Evolutionary conservation across 2,888 invertebrate genomes (phyloP).

Genomic region (Hydropsyche betteni): DNA sequence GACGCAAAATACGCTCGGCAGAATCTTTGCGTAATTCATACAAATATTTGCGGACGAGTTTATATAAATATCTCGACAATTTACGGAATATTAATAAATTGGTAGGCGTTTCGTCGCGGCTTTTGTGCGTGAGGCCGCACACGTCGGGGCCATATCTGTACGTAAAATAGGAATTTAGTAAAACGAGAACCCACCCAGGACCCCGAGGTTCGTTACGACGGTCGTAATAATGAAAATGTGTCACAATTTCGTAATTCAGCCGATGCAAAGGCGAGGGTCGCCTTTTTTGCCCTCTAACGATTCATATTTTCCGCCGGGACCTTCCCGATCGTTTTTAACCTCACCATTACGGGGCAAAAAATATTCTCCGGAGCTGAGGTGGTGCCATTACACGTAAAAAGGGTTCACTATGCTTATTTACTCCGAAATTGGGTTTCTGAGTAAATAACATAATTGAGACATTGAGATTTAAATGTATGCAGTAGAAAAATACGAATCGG

Average conservation of each 20-base stretch:
- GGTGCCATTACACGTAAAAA: no score
- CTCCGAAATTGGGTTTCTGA: no score
- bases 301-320: background rate
- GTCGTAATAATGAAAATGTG: conserved; percentile 19
- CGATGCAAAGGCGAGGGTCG: conserved; percentile 10
- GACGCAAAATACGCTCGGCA: background rate
- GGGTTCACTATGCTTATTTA: no score
- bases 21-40: background rate
- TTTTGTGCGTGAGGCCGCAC: conserved; percentile 13
- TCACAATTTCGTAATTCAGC: conserved; percentile 16
- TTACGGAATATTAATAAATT: no score
- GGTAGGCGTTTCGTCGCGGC: no score
- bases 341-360: no score
- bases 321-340: no score
- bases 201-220: background rate
- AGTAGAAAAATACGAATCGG: background rate
- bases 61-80: background rate
- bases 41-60: background rate
- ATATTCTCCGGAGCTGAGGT: no score
- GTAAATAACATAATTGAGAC: background rate
- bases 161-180: conserved; percentile 9
- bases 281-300: conserved; percentile 6
- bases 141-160: conserved; percentile 13
- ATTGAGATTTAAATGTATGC: no score
- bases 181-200: background rate